phyloP scores from a whole-genome alignment of 2,113 vertebrate genomes.

The Nycticorax nycticorax region DNA sequence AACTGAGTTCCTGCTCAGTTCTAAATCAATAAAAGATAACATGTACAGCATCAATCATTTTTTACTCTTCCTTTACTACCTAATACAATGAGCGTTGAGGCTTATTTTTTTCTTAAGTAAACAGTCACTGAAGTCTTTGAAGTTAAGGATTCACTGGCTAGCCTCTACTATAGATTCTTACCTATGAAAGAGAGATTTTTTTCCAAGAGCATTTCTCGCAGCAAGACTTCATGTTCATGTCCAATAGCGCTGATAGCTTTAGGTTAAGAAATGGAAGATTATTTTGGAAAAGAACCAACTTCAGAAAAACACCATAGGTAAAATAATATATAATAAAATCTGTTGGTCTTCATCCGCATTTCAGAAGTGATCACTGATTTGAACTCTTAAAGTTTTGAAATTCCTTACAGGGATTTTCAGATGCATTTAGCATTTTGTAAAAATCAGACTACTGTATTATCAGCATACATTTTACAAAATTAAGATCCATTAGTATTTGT shows the following conservation, averaged over 20 bases:
- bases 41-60: slow-evolving; percentile 77
- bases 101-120: slow-evolving; percentile 45
- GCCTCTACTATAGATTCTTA: slow-evolving; percentile 73
- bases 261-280: slow-evolving; percentile 78
- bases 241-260: slow-evolving; percentile 85
- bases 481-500: not conserved
- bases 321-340: not conserved
- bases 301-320: not conserved
- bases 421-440: not conserved
- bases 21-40: slow-evolving; percentile 86
- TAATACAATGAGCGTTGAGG: slow-evolving; percentile 31
- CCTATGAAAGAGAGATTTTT: slow-evolving; percentile 93
- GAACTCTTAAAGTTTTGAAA: not conserved
- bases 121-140: not conserved
- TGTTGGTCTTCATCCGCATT: not conserved
- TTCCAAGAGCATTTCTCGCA: slow-evolving; percentile 89
- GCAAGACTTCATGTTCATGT: slow-evolving; percentile 92
- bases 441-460: not conserved
- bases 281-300: not conserved
- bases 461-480: not conserved
- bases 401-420: not conserved
- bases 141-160: not conserved
- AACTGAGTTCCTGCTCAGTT: slow-evolving; percentile 78
- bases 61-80: slow-evolving; percentile 62
- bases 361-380: not conserved